phyloP scores from a whole-genome alignment of 2,113 vertebrate genomes.

The Phyllopteryx taeniolatus region DNA sequence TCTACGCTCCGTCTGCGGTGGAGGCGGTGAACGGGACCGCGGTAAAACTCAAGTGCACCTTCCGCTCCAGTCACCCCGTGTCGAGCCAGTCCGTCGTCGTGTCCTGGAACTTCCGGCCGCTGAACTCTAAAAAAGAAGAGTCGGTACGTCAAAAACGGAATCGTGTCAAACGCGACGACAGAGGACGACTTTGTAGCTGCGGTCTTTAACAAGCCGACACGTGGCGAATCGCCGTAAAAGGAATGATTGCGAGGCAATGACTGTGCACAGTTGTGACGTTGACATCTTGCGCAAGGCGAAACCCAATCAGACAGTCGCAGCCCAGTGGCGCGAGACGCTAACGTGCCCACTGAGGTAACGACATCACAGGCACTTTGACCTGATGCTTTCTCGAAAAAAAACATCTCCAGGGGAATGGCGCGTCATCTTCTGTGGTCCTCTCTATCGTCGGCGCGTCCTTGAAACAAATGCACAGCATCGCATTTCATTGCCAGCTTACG shows the following conservation, averaged over 20 bases:
- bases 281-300: background rate
- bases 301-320: too few species aligned
- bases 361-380: too few species aligned
- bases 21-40: slow-evolving; percentile 84
- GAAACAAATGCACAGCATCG: too few species aligned
- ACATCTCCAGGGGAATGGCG: too few species aligned
- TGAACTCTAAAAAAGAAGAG: slow-evolving; percentile 63
- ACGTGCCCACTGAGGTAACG: too few species aligned
- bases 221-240: background rate
- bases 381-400: too few species aligned
- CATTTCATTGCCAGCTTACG: too few species aligned
- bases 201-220: background rate
- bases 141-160: slow-evolving; percentile 70
- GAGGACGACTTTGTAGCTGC: background rate
- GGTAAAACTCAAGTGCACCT: slow-evolving; percentile 84
- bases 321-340: too few species aligned
- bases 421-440: too few species aligned
- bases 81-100: slow-evolving; percentile 61
- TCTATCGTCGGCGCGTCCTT: too few species aligned
- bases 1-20: slow-evolving; percentile 72
- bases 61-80: slow-evolving; percentile 73
- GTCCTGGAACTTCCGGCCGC: slow-evolving; percentile 83
- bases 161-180: background rate
- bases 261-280: background rate
- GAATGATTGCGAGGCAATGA: too few species aligned